These are phyloP conservation scores for Nyleta sp. DNA, from an alignment of 2,888 invertebrate genomes.

Conservation along the genomic window DNA sequence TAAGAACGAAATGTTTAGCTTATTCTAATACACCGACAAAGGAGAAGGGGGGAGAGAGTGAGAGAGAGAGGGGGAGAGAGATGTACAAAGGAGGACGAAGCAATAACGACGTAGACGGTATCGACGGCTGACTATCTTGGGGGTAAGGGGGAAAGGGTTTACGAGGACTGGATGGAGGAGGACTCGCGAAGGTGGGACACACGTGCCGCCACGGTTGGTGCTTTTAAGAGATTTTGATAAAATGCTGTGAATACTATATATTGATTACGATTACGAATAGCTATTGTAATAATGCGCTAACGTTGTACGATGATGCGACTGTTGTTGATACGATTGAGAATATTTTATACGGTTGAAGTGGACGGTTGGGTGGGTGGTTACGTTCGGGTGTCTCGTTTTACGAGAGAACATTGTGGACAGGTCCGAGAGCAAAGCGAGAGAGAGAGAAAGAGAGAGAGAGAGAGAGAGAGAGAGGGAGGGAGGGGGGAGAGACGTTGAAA, in stretches of 20 bases:
- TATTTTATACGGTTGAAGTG: conserved; percentile 82
- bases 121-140: conserved; percentile 56
- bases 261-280: conserved; percentile 80
- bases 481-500: background rate
- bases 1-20: conserved; percentile 81
- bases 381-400: conserved; percentile 44
- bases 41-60: conserved; percentile 21
- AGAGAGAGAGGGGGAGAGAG: conserved; percentile 55
- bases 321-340: conserved; percentile 82
- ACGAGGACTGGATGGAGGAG: conserved; percentile 47
- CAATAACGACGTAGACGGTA: conserved; percentile 61
- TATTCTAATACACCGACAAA: conserved; percentile 68
- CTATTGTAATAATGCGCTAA: conserved; percentile 82
- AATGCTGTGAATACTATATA: conserved; percentile 83
- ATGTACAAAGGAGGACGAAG: conserved; percentile 60
- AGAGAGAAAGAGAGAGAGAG: conserved; percentile 35
- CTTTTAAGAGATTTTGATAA: conserved; percentile 82
- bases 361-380: conserved; percentile 67
- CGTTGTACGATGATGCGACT: conserved; percentile 81
- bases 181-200: conserved; percentile 63
- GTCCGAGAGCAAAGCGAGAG: conserved; percentile 9
- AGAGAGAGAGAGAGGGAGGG: conserved; percentile 31
- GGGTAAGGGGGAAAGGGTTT: too few species aligned
- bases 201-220: conserved; percentile 79
- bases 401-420: conserved; percentile 18